These are phyloP conservation scores for Turritopsis dohrnii DNA, from an alignment of 30 jellyfish, hydroid and myxozoan species.

Conservation along the genomic window DNA sequence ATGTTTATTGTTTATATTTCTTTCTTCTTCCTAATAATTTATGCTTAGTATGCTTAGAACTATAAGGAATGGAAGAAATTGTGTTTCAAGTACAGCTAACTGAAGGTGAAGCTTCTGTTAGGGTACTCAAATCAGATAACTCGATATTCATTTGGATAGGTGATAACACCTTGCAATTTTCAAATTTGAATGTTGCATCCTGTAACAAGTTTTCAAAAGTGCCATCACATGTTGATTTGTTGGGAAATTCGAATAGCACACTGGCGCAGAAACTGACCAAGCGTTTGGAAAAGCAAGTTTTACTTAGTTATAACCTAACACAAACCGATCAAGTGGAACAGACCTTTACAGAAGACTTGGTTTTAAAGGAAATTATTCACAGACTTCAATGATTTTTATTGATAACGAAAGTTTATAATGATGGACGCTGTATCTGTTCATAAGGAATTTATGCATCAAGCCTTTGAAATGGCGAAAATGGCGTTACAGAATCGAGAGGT, in stretches of 20 bases:
- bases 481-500: constrained; percentile 76
- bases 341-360: constrained; percentile 21
- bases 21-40: background rate
- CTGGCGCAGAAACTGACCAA: constrained; percentile 36
- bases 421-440: background rate
- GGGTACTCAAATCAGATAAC: background rate
- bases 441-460: constrained; percentile 36
- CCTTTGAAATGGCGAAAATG: constrained; percentile 58
- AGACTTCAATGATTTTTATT: background rate
- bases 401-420: background rate
- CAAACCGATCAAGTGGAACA: background rate
- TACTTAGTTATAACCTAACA: constrained; percentile 20
- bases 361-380: constrained; percentile 14
- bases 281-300: constrained; percentile 32
- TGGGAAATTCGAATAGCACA: constrained; percentile 18
- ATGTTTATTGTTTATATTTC: background rate
- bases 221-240: constrained; percentile 18
- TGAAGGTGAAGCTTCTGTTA: constrained; percentile 6
- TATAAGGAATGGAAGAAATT: constrained; percentile 5
- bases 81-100: background rate
- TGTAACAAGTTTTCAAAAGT: background rate
- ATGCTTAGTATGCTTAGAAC: background rate
- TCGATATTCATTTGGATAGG: constrained; percentile 31
- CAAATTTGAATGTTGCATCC: constrained; percentile 25
- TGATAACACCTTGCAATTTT: constrained; percentile 17